A percentile compares a stretch with the other conserved stretches of the same genome.
These are phyloP conservation scores for Coilia nasus DNA, from an alignment of 2,797 vertebrate species.

Conservation along the genomic window DNA sequence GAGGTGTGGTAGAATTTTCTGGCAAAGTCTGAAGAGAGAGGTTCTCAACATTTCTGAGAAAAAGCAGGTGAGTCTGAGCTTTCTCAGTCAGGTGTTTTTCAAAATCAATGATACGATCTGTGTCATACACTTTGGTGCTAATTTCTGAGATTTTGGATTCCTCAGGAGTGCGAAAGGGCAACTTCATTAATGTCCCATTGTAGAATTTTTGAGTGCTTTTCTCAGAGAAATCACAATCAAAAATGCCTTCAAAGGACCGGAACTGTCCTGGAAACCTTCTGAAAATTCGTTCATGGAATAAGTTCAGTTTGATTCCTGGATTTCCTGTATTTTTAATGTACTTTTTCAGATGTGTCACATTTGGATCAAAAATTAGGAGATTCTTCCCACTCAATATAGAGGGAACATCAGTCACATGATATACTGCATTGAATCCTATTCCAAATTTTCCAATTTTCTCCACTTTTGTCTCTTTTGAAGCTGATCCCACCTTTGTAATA, in stretches of 20 bases:
- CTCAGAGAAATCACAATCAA: constrained; percentile 74
- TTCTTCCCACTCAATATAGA: constrained; percentile 79
- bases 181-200: constrained; percentile 80
- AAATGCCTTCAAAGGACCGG: constrained; percentile 75
- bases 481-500: constrained; percentile 78
- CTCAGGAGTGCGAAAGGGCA: constrained; percentile 81
- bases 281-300: constrained; percentile 66
- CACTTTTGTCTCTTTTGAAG: constrained; percentile 77
- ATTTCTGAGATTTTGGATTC: constrained; percentile 80
- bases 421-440: constrained; percentile 86
- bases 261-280: constrained; percentile 83
- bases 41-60: constrained; percentile 74
- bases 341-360: constrained; percentile 82
- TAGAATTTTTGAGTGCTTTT: constrained; percentile 62
- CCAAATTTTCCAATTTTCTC: constrained; percentile 85
- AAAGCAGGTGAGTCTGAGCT: constrained; percentile 76
- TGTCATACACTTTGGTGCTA: constrained; percentile 72
- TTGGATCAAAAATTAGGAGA: constrained; percentile 86
- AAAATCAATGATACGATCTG: constrained; percentile 64
- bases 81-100: constrained; percentile 65
- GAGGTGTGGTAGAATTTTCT: constrained; percentile 60
- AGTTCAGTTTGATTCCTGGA: constrained; percentile 82
- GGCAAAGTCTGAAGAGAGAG: constrained; percentile 74
- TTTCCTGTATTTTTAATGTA: constrained; percentile 70
- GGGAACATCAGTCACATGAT: constrained; percentile 84